These are phyloP conservation scores for Gymnodraco acuticeps DNA, from an alignment of 2,797 vertebrate genomes.

Conservation along the genomic window DNA sequence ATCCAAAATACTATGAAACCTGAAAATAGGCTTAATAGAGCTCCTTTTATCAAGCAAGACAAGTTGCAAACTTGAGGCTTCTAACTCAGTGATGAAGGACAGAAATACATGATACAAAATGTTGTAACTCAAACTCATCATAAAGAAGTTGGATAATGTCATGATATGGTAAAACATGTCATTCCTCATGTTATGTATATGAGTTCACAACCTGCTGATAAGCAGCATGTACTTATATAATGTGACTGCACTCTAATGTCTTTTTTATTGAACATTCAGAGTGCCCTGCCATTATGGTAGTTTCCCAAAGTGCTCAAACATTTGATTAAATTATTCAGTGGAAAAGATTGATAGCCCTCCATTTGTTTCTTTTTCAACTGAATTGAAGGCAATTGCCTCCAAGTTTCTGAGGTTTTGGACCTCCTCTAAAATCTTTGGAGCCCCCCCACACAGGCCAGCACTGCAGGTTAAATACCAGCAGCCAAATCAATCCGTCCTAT, in stretches of 20 bases:
- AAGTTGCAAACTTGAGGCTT: background rate
- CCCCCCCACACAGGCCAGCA: slow-evolving; percentile 13
- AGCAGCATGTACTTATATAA: background rate
- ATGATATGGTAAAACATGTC: background rate
- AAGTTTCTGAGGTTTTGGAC: slow-evolving; percentile 19
- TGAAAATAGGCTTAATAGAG: no score
- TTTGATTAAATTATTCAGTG: slow-evolving; percentile 41
- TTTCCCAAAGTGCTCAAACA: slow-evolving; percentile 24
- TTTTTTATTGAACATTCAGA: slow-evolving; percentile 27
- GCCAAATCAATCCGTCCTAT: slow-evolving; percentile 69
- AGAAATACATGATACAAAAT: background rate
- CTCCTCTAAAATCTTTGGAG: slow-evolving; percentile 28
- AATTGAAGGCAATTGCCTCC: slow-evolving; percentile 26
- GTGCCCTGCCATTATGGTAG: background rate
- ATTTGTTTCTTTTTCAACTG: slow-evolving; percentile 4
- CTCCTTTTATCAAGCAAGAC: background rate
- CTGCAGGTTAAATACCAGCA: slow-evolving; percentile 61
- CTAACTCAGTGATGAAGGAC: background rate
- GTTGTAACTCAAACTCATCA: background rate
- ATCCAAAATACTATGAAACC: no score
- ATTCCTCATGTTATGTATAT: background rate
- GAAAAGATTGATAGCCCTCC: slow-evolving; percentile 29
- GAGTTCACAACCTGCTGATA: background rate
- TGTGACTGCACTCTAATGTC: background rate
- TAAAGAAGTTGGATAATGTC: background rate